Conservation (phyloP, 92 coral and sea anemone species). For the Blastomussa wellsi region DNA sequence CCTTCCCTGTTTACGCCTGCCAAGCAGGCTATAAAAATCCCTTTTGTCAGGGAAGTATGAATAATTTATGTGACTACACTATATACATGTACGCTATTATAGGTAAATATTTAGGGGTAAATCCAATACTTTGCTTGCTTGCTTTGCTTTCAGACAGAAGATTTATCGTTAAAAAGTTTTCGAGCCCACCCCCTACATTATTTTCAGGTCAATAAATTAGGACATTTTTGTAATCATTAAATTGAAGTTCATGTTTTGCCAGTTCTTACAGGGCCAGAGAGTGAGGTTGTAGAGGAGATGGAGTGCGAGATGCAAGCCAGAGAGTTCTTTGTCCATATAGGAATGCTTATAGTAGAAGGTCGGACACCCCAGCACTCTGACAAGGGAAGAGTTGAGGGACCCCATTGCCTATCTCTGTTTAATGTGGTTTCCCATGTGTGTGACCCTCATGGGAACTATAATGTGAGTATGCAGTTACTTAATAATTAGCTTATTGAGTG, state of each 20-base stretch:
- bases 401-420: conserved; percentile 61
- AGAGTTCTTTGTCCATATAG: conserved; percentile 88
- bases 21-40: no score
- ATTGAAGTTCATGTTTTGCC: background rate
- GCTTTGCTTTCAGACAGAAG: no score
- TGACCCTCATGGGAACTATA: conserved; percentile 29
- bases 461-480: conserved; percentile 26
- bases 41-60: no score
- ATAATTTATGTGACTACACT: no score
- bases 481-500: background rate
- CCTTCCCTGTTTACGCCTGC: no score
- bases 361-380: conserved; percentile 80
- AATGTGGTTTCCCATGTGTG: conserved; percentile 59
- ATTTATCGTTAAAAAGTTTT: no score
- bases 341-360: conserved; percentile 91
- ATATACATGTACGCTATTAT: no score
- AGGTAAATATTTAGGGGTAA: no score
- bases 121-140: no score
- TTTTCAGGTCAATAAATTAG: no score
- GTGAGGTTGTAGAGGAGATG: conserved; percentile 70
- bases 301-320: conserved; percentile 86
- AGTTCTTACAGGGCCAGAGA: conserved; percentile 22
- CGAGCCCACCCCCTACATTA: no score
- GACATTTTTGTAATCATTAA: background rate
- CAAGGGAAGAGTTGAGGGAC: conserved; percentile 80